Percentiles rank a stretch among this genome's conserved stretches.
phyloP scores from a whole-genome alignment of 1,140 invertebrate species.

The Octopus bimaculoides region DNA sequence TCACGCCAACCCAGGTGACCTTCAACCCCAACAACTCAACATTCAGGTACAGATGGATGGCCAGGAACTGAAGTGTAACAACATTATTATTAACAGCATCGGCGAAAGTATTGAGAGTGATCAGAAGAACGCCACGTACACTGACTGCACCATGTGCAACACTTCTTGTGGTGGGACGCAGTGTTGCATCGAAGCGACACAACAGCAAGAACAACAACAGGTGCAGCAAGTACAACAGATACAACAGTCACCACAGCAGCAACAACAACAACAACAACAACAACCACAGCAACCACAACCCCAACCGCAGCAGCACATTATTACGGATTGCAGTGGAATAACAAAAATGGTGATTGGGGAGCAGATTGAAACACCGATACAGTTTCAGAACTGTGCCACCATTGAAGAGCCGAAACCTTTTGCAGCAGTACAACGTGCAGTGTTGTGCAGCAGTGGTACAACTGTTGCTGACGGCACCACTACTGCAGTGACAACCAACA shows the following conservation, averaged over 20 bases:
- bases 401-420: too few relatives aligned
- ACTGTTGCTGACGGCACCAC: too few relatives aligned
- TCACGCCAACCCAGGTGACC: not conserved
- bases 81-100: not conserved
- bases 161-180: not conserved
- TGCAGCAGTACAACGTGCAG: too few relatives aligned
- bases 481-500: too few relatives aligned
- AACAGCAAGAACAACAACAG: not conserved
- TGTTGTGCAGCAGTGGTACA: too few relatives aligned
- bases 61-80: not conserved
- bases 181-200: not conserved
- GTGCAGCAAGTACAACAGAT: not conserved
- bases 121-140: not conserved
- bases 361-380: too few relatives aligned
- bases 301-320: not conserved
- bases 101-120: not conserved
- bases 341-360: too few relatives aligned
- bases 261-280: not conserved
- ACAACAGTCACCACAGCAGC: not conserved
- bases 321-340: too few relatives aligned
- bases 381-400: too few relatives aligned
- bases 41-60: not conserved
- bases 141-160: not conserved
- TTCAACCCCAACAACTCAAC: not conserved
- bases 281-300: not conserved